Percentiles rank a stretch among this genome's conserved stretches.
Evolutionary conservation across 2,113 vertebrate genomes (phyloP).

Genomic region (Alexandromys fortis): DNA sequence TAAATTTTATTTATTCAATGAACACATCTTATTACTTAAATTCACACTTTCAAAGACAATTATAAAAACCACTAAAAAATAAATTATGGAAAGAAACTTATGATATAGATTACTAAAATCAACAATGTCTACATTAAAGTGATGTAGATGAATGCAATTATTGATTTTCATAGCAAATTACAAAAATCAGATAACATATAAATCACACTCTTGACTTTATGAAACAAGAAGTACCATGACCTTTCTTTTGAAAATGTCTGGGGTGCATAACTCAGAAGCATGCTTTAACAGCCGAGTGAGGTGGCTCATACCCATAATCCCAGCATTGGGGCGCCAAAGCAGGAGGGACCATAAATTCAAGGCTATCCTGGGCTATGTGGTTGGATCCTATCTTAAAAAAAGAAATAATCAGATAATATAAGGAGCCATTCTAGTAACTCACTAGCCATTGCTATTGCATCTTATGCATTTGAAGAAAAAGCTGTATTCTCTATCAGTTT

Average conservation of each 20-base stretch:
- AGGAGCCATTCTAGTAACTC: background rate
- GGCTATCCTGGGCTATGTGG: background rate
- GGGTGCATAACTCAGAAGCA: background rate
- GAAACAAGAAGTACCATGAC: background rate
- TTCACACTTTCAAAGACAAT: constrained; percentile 25
- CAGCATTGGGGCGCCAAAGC: background rate
- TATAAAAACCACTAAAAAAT: constrained; percentile 44
- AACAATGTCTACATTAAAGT: constrained; percentile 40
- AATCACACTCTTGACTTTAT: background rate
- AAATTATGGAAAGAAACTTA: constrained; percentile 33
- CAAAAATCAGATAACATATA: constrained; percentile 45
- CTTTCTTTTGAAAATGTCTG: constrained; percentile 16
- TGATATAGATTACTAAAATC: background rate
- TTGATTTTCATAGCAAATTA: constrained; percentile 50
- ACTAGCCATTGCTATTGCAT: background rate
- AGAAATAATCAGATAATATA: background rate
- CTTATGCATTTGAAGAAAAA: constrained; percentile 8
- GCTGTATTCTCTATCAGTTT: background rate
- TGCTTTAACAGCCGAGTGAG: background rate
- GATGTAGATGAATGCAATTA: background rate
- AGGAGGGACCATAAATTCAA: background rate
- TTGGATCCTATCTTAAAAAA: background rate
- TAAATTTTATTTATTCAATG: constrained; percentile 58
- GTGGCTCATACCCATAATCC: background rate
- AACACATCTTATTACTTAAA: constrained; percentile 41